Evolutionary conservation across 2,888 invertebrate species (phyloP), one percentile per base, ranked within the genome.

Genomic region (Calameuta filiformis): DNA sequence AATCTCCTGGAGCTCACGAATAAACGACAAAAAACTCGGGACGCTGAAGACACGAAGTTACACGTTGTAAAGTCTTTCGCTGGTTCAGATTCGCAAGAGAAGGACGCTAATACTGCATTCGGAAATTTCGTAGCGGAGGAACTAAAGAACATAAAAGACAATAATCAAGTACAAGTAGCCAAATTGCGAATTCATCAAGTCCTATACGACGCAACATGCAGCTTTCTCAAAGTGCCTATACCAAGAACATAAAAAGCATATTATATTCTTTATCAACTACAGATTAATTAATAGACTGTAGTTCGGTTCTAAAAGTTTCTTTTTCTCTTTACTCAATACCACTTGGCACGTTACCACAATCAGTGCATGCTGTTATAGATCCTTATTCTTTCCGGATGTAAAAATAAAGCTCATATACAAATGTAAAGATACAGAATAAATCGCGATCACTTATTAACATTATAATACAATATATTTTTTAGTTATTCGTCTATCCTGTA

Each of bases 141-240:
- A 68, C 31, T 78, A 4, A 78, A 35, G 68, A 78, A 73, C 35
- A 78, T 78, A 11, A 78, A 78, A 68, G 78, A 78, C 34, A 73
- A 34, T 30, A 76, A 73, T 35, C 78, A 78, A 15, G 73, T 78
- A 4, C 78, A 78, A 31, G 33, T 78, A 30, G 78, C 78, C 15
- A 78, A 78, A 68, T 73, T 78, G 73, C 76, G 75, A 35, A 78
- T 78, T 76, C 78, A 78, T 35, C 78, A 78, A 76, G 71, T 78
- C 37, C 73, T 78, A 12, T 78, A 75, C 68, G 78, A 78, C 34
- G 78, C 78, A 15, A 78, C 78, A 37, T 40, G 78, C 9, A 78
- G 78, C 31, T 78, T 76, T 56, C 35, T 78, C 30, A 78, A 78
- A 78, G 78, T 78, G 23, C 78, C 78, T 11, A 78, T 78, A 40